These are phyloP conservation scores for Cotesia glomerata DNA, from an alignment of 1,140 invertebrate genomes.

Conservation along the genomic window DNA sequence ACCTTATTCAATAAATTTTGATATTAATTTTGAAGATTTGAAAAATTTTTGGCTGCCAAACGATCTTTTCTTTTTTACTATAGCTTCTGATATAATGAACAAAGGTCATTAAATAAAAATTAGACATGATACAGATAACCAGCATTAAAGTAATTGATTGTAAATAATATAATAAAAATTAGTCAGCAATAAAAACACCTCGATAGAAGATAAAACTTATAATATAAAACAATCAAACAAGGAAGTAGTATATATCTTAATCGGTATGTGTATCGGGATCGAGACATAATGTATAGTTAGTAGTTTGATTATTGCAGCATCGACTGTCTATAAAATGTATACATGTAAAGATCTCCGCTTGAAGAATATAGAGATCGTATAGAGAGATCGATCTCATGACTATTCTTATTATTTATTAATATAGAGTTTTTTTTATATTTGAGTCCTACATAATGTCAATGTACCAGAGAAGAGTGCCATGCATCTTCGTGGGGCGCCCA, in stretches of 20 bases:
- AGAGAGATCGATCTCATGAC: background rate
- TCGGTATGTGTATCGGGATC: background rate
- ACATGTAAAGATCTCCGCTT: background rate
- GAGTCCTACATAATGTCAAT: background rate
- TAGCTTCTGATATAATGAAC: too few species aligned
- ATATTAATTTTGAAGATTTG: too few species aligned
- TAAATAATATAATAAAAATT: conserved; percentile 14
- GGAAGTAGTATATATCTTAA: conserved; percentile 7
- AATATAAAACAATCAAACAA: conserved; percentile 6
- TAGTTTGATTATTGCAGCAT: too few species aligned
- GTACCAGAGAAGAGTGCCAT: conserved; percentile 5
- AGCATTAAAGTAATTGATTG: too few species aligned
- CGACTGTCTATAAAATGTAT: too few species aligned
- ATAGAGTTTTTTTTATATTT: background rate
- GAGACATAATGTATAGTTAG: too few species aligned
- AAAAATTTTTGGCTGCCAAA: too few species aligned
- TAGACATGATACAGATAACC: too few species aligned
- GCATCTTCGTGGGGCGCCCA: conserved; percentile 17
- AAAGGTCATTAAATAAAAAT: too few species aligned
- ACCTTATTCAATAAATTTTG: too few species aligned
- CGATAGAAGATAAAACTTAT: background rate
- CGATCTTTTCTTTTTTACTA: too few species aligned
- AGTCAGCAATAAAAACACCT: conserved; percentile 18
- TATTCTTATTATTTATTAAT: background rate
- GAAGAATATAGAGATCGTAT: background rate